Percentiles rank a stretch among this genome's conserved stretches.
These are phyloP conservation scores for Anas flavirostris DNA, from an alignment of 2,797 vertebrate genomes.

Conservation along the genomic window DNA sequence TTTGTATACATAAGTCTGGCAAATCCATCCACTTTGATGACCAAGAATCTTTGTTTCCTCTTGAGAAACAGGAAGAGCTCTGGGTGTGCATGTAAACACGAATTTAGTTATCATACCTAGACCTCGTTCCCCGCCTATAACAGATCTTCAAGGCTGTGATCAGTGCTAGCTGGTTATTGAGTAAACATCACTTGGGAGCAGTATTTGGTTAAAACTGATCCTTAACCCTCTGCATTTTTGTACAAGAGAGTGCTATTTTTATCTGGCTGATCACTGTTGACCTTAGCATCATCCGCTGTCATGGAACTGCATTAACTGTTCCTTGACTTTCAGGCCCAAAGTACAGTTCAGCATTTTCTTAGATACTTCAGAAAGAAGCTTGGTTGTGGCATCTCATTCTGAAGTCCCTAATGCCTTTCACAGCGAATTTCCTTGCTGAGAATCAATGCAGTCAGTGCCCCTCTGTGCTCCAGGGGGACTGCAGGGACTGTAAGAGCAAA, in stretches of 20 bases:
- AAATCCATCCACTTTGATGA: not conserved
- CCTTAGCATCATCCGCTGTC: not conserved
- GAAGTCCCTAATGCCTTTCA: not conserved
- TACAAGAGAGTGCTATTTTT: not conserved
- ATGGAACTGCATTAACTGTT: not conserved
- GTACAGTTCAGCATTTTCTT: not conserved
- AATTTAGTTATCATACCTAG: not conserved
- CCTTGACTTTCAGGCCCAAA: conserved; percentile 4
- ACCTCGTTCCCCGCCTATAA: not conserved
- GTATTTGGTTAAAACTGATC: not conserved
- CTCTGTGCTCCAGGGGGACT: not conserved
- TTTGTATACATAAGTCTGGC: not conserved
- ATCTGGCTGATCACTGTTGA: not conserved
- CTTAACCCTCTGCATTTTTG: not conserved
- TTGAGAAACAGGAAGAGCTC: not conserved
- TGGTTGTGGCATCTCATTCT: not conserved
- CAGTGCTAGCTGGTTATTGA: not conserved
- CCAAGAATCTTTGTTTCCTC: not conserved
- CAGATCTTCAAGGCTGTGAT: not conserved
- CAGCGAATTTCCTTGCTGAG: not conserved
- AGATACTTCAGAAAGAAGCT: not conserved
- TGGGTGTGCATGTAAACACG: not conserved
- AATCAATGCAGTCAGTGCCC: not conserved
- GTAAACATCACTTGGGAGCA: not conserved
- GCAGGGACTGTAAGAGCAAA: not conserved